Conservation (phyloP, 2,113 vertebrate genomes). For the Thunnus maccoyii region DNA sequence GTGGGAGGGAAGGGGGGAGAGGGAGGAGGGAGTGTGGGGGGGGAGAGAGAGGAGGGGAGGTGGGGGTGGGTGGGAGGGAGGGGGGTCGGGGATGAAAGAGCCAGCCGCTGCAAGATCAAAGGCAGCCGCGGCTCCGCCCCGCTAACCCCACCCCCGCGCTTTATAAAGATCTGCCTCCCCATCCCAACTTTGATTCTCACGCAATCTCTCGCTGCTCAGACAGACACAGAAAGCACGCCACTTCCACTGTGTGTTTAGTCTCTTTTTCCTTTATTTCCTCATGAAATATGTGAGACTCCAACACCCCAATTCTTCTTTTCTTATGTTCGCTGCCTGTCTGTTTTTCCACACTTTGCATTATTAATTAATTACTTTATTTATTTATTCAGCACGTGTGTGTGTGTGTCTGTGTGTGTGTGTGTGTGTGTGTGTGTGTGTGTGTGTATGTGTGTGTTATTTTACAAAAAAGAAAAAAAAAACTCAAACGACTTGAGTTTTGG, state of each 20-base stretch:
- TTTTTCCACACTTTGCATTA: not conserved
- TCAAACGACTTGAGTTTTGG: not conserved
- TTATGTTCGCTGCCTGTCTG: not conserved
- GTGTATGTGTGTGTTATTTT: too few relatives aligned
- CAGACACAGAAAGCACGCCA: constrained; percentile 53
- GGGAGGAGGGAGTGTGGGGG: constrained; percentile 64
- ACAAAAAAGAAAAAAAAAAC: too few relatives aligned
- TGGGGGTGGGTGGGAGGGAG: constrained; percentile 26
- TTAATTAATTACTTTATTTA: constrained; percentile 1
- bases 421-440: too few relatives aligned
- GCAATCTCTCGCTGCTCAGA: constrained; percentile 75
- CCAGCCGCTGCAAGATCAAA: constrained; percentile 96
- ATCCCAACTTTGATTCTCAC: constrained; percentile 85
- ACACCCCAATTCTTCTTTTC: not conserved
- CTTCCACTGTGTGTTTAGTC: constrained; percentile 42
- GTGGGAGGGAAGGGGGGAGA: constrained; percentile 38
- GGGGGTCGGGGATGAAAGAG: constrained; percentile 89
- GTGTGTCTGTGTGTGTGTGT: too few relatives aligned
- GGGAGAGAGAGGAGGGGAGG: not conserved
- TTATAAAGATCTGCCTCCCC: constrained; percentile 88
- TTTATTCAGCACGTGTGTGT: not conserved
- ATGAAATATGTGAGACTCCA: constrained; percentile 13
- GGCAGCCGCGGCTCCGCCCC: constrained; percentile 88
- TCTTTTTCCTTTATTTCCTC: constrained; percentile 29
- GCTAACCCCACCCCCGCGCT: constrained; percentile 88